Evolutionary conservation across 2,113 vertebrate genomes (phyloP).

Genomic region (Rhabdomys dilectus): DNA sequence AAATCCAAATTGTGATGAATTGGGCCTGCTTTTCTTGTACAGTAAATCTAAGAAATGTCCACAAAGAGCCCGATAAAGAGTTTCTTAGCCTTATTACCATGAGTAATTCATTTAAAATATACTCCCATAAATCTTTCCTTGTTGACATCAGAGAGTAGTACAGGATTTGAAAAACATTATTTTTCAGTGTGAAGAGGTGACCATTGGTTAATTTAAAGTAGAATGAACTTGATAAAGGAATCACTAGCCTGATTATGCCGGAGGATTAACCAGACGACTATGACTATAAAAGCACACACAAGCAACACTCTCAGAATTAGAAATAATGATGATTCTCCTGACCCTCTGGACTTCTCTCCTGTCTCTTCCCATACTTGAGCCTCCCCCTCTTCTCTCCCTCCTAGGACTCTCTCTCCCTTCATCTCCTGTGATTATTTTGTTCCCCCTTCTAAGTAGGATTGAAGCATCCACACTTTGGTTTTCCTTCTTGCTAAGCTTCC

Average conservation of each 20-base stretch:
- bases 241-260: background rate
- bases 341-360: too few relatives aligned
- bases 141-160: background rate
- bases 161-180: background rate
- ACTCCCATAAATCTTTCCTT: background rate
- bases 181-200: background rate
- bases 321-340: background rate
- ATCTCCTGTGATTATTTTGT: too few relatives aligned
- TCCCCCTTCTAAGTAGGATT: too few relatives aligned
- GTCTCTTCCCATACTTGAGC: too few relatives aligned
- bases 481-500: too few relatives aligned
- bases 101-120: background rate
- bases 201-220: background rate
- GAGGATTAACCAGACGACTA: background rate
- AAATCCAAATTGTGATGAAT: background rate
- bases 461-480: too few relatives aligned
- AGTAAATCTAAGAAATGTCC: background rate
- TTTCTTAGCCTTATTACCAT: background rate
- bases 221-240: background rate
- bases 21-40: background rate
- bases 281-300: background rate
- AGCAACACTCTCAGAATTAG: background rate
- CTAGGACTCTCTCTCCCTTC: too few relatives aligned
- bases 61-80: background rate
- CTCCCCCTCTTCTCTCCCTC: too few relatives aligned